Conservation (phyloP, 2,888 invertebrate species). For the Bimastos eiseni region DNA sequence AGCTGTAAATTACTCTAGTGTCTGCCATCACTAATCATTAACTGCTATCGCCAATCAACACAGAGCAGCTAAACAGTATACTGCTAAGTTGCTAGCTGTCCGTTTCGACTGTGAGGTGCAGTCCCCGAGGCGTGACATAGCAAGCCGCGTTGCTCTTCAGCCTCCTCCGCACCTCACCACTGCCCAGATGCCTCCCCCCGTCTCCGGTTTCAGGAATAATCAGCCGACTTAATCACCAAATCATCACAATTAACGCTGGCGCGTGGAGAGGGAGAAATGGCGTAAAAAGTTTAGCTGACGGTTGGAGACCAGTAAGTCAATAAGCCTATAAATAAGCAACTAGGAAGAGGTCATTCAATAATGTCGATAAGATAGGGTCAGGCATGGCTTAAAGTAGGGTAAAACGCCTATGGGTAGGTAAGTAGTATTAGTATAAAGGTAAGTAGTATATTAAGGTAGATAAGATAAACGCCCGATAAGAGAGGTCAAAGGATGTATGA, state of each 20-base stretch:
- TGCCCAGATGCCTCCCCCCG: neutral
- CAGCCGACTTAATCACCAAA: neutral
- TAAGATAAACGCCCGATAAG: no score
- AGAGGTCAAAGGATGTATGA: no score
- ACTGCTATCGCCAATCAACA: neutral
- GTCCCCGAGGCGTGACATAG: slow-evolving; percentile 6
- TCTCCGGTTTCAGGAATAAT: neutral
- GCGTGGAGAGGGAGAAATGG: neutral
- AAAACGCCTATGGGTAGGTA: no score
- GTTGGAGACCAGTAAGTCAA: neutral
- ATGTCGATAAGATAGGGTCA: neutral
- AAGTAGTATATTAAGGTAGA: no score
- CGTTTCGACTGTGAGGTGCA: slow-evolving; percentile 13
- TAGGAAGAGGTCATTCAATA: neutral
- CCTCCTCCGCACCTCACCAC: slow-evolving; percentile 1
- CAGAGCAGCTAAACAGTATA: neutral
- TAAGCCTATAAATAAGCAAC: neutral
- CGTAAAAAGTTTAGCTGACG: neutral
- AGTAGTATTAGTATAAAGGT: no score
- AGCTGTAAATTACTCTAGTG: neutral
- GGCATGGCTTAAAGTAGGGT: neutral
- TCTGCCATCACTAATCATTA: neutral
- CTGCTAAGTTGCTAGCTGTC: neutral
- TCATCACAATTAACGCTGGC: slow-evolving; percentile 5
- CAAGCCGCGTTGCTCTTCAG: neutral